These are phyloP conservation scores for Mamestra brassicae DNA, from an alignment of 2,888 invertebrate species.

Conservation along the genomic window DNA sequence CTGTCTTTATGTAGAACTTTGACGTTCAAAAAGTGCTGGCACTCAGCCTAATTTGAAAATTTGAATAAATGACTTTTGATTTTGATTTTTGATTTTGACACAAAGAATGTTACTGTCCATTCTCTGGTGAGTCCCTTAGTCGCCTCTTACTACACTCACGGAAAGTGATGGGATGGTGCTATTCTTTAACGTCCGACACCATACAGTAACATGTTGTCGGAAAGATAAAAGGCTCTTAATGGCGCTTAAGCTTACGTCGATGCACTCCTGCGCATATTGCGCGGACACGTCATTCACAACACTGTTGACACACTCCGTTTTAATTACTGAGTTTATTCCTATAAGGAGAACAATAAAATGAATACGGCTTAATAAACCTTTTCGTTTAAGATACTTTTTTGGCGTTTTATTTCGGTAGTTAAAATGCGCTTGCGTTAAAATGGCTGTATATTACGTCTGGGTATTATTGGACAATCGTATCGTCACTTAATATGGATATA, in stretches of 20 bases:
- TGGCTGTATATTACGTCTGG: slow-evolving; percentile 10
- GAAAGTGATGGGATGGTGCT: too few species aligned
- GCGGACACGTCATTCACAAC: slow-evolving; percentile 38
- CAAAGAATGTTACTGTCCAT: too few species aligned
- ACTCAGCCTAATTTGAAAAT: too few species aligned
- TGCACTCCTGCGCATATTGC: slow-evolving; percentile 42
- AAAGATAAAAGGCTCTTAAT: slow-evolving; percentile 19
- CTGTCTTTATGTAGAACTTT: too few species aligned
- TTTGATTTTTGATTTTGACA: too few species aligned
- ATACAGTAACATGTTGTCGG: background rate
- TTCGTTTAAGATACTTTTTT: slow-evolving; percentile 24
- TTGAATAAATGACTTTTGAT: too few species aligned
- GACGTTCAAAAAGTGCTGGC: too few species aligned
- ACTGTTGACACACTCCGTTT: slow-evolving; percentile 32
- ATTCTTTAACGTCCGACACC: too few species aligned
- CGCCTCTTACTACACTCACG: too few species aligned
- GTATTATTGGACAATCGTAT: slow-evolving; percentile 28
- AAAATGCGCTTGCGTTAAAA: slow-evolving; percentile 25
- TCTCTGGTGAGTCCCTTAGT: too few species aligned
- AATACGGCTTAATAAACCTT: slow-evolving; percentile 24
- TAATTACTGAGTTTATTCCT: slow-evolving; percentile 40
- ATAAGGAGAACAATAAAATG: slow-evolving; percentile 43
- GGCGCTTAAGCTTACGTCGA: slow-evolving; percentile 19
- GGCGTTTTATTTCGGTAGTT: slow-evolving; percentile 42
- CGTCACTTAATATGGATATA: slow-evolving; percentile 1